Conservation (phyloP, 1,140 invertebrate genomes). For the Pseudomyrmex dendroicus region DNA sequence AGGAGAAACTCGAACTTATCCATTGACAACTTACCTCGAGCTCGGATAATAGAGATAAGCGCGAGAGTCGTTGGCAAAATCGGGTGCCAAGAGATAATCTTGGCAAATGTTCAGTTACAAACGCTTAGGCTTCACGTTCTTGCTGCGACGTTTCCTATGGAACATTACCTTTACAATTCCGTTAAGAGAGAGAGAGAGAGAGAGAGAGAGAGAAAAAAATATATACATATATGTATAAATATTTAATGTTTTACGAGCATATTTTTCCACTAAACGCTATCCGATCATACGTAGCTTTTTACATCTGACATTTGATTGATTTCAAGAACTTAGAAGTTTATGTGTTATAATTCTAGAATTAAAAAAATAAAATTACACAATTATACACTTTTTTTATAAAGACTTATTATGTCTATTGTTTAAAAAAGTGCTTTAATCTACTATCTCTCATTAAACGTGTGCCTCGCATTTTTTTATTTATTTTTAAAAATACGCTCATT, state of each 20-base stretch:
- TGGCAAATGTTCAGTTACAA: slow-evolving; percentile 47
- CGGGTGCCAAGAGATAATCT: slow-evolving; percentile 51
- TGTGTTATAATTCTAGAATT: too few species aligned
- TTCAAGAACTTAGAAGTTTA: too few species aligned
- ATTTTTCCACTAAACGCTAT: too few species aligned
- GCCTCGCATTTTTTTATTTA: slow-evolving; percentile 15
- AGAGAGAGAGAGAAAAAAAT: too few species aligned
- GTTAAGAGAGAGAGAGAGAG: slow-evolving; percentile 8
- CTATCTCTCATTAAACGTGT: not conserved
- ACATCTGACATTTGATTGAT: too few species aligned
- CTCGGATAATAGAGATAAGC: slow-evolving; percentile 56
- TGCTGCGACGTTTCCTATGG: not conserved
- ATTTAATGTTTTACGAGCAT: too few species aligned
- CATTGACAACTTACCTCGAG: slow-evolving; percentile 52
- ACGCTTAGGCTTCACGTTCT: slow-evolving; percentile 25
- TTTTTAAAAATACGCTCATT: slow-evolving; percentile 37
- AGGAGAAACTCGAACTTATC: slow-evolving; percentile 40
- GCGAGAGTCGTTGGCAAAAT: slow-evolving; percentile 36
- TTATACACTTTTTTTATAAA: too few species aligned
- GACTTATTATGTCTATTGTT: too few species aligned
- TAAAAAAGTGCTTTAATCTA: not conserved
- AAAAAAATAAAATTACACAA: too few species aligned
- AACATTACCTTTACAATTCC: slow-evolving; percentile 17
- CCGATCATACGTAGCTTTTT: too few species aligned
- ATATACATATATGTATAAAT: too few species aligned